A percentile compares a stretch with the other conserved stretches of the same genome.
phyloP scores from a whole-genome alignment of 2,797 vertebrate species.

The Myotis findleyi region DNA sequence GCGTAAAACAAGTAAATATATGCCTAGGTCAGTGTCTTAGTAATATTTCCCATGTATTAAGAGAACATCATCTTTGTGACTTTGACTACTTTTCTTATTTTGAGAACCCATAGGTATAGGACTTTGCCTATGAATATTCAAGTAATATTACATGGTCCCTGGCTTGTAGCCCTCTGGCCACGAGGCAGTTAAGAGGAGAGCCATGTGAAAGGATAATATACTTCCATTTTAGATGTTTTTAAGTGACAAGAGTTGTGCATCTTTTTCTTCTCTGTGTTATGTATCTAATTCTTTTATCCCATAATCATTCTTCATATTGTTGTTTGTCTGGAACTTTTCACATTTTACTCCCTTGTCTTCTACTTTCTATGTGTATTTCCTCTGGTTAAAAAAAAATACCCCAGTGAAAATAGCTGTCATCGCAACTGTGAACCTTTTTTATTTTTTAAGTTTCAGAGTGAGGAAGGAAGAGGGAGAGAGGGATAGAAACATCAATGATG shows the following conservation, averaged over 20 bases:
- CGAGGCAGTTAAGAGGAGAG: not conserved
- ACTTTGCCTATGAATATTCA: not conserved
- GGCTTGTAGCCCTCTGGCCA: not conserved
- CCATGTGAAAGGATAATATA: constrained; percentile 26
- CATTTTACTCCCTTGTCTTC: not conserved
- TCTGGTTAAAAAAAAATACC: not conserved
- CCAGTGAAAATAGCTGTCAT: not conserved
- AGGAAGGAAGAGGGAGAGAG: no score
- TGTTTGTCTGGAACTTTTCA: constrained; percentile 5
- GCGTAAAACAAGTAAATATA: constrained; percentile 98
- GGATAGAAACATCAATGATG: no score
- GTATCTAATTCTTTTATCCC: not conserved
- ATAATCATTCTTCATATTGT: constrained; percentile 26
- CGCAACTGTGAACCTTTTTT: not conserved
- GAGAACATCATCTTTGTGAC: constrained; percentile 4
- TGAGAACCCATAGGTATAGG: not conserved
- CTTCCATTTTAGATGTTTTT: not conserved
- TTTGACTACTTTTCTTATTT: constrained; percentile 49
- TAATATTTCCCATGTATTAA: constrained; percentile 39
- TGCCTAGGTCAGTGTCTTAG: constrained; percentile 92
- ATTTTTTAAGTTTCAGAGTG: no score
- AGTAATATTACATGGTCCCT: not conserved
- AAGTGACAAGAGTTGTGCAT: not conserved
- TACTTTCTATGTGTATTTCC: constrained; percentile 16
- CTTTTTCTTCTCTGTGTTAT: constrained; percentile 24